Evolutionary conservation across 23 tunicate species (phyloP), one percentile per base, ranked within the genome.

Genomic region (Phallusia fumigata): DNA sequence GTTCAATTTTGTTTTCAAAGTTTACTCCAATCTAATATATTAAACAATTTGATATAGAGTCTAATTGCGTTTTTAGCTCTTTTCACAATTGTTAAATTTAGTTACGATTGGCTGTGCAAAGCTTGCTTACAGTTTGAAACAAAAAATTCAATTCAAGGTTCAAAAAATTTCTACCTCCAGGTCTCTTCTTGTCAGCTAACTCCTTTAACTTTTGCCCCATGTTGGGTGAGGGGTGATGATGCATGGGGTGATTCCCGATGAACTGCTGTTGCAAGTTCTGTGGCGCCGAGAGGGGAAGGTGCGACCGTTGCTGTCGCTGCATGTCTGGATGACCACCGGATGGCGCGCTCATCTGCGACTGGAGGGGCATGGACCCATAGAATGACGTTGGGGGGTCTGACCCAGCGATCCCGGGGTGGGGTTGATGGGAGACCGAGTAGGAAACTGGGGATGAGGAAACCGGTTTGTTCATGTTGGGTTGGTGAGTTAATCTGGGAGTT

Each of bases 361-460:
- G 47, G 8, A 40, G 47, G 10, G 47, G 47, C 90, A 51, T 47
- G 18, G 77, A 32, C 18, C 80, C 35, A 34, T 74, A 80, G 78
- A 28, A 81, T 35, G 64, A 64, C 16, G 53, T 74, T 21, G 53
- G 53, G 45, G 80, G 84, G 79, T 79, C 73, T 52, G 34, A 49
- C 75, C 32, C 64, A 52, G 35, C 75, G 24, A 82, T 51, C 11
- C 75, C 58, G 33, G 91, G 78, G 65, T 87, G 91, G 65, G 91
- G 91, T 35, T 87, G 85, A 35, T 87, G 91, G 77, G 91, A 80
- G 21, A 87, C 91, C 11, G 91, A 87, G 77, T 81, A 87, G 0
- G 91, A 81, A 10, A 87, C 91, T 18, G 91, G 77, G 8, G 86
- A 75, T 16, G 91, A 80, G 64, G 91, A 81, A 0, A 65, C 65